Percentiles rank a stretch among this genome's conserved stretches.
Conservation (phyloP, 2,797 vertebrate species). For the Cynodonichthys magdalenae region DNA sequence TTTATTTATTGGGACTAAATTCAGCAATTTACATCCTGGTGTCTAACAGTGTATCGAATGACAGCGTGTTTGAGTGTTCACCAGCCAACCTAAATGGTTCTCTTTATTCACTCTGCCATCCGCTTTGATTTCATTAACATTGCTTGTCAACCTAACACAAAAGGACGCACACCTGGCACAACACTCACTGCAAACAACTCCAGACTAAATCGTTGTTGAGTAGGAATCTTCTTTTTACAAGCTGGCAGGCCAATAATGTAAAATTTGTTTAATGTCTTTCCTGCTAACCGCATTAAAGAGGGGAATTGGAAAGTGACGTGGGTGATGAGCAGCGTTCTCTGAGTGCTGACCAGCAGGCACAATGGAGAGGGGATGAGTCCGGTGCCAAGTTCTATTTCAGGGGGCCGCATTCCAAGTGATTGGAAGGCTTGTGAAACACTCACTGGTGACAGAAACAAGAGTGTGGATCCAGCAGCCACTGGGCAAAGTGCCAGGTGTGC, state of each 20-base stretch:
- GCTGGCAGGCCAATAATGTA: conserved; percentile 71
- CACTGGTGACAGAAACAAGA: conserved; percentile 76
- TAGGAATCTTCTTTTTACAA: conserved; percentile 50
- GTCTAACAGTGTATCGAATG: conserved; percentile 73
- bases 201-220: conserved; percentile 67
- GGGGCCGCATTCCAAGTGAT: conserved; percentile 81
- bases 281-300: conserved; percentile 47
- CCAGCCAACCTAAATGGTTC: conserved; percentile 50
- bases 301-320: conserved; percentile 71
- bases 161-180: conserved; percentile 76
- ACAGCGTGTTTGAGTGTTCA: conserved; percentile 54
- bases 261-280: conserved; percentile 77
- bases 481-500: conserved; percentile 73
- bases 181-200: conserved; percentile 47
- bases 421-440: conserved; percentile 83
- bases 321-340: conserved; percentile 75
- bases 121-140: conserved; percentile 79
- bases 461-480: conserved; percentile 67
- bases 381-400: conserved; percentile 80
- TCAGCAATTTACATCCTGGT: conserved; percentile 81
- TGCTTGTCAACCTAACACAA: conserved; percentile 73
- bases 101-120: conserved; percentile 67
- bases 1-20: conserved; percentile 75
- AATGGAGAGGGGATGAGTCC: conserved; percentile 65
- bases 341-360: conserved; percentile 73